These are phyloP conservation scores for Anabacerthia variegaticeps DNA, from an alignment of 2,797 vertebrate species.

Conservation along the genomic window DNA sequence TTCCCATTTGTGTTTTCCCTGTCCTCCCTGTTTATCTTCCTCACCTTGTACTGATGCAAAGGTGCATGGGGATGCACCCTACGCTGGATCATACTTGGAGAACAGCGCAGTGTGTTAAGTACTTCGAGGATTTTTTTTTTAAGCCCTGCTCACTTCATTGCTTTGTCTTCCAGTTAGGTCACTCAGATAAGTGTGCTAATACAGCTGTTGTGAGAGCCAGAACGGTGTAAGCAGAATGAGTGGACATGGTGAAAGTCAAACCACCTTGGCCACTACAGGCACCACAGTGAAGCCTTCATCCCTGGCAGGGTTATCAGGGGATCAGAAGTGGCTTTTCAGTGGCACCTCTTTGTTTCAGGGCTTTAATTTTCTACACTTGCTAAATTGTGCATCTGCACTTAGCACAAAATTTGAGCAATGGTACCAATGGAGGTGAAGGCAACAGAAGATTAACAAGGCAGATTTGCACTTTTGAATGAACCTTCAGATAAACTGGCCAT, in stretches of 20 bases:
- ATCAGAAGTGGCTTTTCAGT: not conserved
- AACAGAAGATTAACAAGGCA: conserved; percentile 25
- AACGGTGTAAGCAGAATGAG: not conserved
- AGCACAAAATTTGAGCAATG: conserved; percentile 13
- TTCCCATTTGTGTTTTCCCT: not conserved
- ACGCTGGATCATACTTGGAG: not conserved
- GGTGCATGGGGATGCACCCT: not conserved
- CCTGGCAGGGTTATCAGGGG: not conserved
- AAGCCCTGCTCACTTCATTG: not conserved
- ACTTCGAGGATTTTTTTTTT: not conserved
- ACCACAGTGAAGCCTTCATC: not conserved
- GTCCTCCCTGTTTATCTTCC: not conserved
- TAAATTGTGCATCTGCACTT: not conserved
- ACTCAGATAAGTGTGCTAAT: not conserved
- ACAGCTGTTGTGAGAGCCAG: not conserved
- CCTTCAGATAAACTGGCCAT: conserved; percentile 1
- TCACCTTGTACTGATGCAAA: not conserved
- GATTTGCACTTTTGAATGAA: conserved; percentile 37
- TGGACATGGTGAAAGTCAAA: not conserved
- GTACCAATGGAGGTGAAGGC: not conserved
- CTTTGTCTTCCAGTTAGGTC: not conserved
- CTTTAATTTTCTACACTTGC: not conserved
- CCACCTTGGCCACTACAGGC: not conserved
- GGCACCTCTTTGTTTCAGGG: not conserved
- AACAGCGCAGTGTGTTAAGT: accelerated